Evolutionary conservation across 2,113 vertebrate species (phyloP), one percentile per base, ranked within the genome.

Genomic region (Pedetes capensis): DNA sequence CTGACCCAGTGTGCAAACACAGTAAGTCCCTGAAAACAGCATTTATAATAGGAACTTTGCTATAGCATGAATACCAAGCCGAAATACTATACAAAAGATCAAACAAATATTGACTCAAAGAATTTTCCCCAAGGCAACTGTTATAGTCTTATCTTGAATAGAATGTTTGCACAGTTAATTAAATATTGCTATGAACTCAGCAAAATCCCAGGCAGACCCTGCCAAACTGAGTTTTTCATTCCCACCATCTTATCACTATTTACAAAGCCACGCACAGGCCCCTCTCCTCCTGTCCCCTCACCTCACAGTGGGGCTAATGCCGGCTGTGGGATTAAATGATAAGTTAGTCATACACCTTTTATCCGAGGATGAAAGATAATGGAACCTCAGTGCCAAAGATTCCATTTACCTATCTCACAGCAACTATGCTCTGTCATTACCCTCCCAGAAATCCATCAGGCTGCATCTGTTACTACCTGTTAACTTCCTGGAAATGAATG

Each of bases 101-200:
- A 97, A 96, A 97, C 95, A 97, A 97, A 97, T 96, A 97, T 89
- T 97, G 96, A 97, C 92, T 96, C 92, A 96, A 96, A 97, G 96
- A 97, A 98, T 97, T 96, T 96, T 89, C 95, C 97, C 95, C 83
- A 53, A 94, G 95, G 97, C 96, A 96, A 96, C 97, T 93, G 93
- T 96, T 98, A 94, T 71, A 96, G 95, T 97, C 95, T 98, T 97
- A 97, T 97, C 97, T 98, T 92, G 93, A 96, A 90, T n/a, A 95
- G 90, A 97, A 96, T 95, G 95, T 97, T 97, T 96, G 91, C 95
- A 80, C 81, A 95, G 97, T 95, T 96, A 97, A 97, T 97, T 94
- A 97, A 94, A 94, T 92, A 87, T 92, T 95, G 59, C 96, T 87
- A 82, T 95, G 82, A 79, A 88, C 95, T 97, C 93, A 97, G 90